Base-by-base conservation (phyloP, 2,797 vertebrate species). In the Falco columbarius region DNA sequence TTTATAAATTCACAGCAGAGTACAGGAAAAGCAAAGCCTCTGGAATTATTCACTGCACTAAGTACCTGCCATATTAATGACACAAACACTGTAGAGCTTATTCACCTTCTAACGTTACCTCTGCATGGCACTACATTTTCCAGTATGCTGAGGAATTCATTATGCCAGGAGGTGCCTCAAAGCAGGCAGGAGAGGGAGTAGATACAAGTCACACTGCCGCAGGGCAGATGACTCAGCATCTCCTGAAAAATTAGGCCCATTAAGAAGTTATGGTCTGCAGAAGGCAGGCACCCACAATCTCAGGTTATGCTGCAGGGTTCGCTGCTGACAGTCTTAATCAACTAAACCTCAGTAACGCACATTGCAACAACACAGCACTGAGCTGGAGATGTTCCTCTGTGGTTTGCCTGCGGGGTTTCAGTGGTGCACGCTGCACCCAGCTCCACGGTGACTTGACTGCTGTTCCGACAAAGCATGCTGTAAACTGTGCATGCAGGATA, bases 351-450 rank as follows among this genome's bases (percentile, higher is more conserved):
- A 17, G 61, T 16, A 74, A 74, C 3, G 1, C n/a, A 71, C 8
- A 4, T 42, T 17, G 52, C 68, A 52, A 7, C 56, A 80, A 16
- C 46, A 36, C 29, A 92, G 62, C 71, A 20, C 24, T 2, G 30
- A 66, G 84, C 71, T 56, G 63, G 58, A 47, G 44, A 52, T 7
- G 42, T 1, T 55, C 38, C 49, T 34, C n/a, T 42, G 5, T 1
- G 34, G 21, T 42, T 47, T 18, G n/a, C 20, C 36, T 30, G 42
- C 1, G 27, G 11, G 22, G 17, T 38, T 56, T 14, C 38, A 32
- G 36, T 1, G 9, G 10, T 23, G 42, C 40, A 23, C 0, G 0
- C n/a, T 49, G 49, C 21, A 11, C 18, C 47, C 9, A 0, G 42
- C 34, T 70, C 55, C 1, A 0, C 5, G 13, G 38, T 4, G 32